Percentiles rank a stretch among this genome's conserved stretches.
Conservation (phyloP, 2,113 vertebrate genomes). For the Engystomops pustulosus region DNA sequence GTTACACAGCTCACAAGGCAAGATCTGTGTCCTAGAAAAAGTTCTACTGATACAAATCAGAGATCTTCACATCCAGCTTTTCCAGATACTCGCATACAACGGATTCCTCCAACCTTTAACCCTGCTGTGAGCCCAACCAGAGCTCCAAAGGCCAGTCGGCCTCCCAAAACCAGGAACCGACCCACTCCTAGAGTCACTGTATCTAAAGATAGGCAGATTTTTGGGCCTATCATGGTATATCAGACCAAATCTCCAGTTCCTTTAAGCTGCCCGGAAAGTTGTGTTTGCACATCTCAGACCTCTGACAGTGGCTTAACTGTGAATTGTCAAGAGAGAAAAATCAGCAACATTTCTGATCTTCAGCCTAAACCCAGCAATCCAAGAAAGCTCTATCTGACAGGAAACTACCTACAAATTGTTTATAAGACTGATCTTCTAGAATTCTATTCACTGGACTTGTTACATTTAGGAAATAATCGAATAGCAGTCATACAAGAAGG, state of each 20-base stretch:
- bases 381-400: constrained; percentile 97
- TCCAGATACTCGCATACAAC: constrained; percentile 82
- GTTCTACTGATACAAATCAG: constrained; percentile 78
- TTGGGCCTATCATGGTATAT: constrained; percentile 98
- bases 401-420: constrained; percentile 92
- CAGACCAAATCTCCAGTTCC: constrained; percentile 95
- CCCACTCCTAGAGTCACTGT: constrained; percentile 88
- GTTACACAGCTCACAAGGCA: constrained; percentile 95
- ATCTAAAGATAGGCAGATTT: constrained; percentile 92
- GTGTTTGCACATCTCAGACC: constrained; percentile 92
- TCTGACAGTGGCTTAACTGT: constrained; percentile 93
- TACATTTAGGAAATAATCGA: constrained; percentile 95
- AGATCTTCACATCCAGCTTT: constrained; percentile 75
- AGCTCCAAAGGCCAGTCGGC: constrained; percentile 87
- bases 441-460: constrained; percentile 90
- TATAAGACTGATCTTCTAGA: constrained; percentile 87
- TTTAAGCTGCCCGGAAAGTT: constrained; percentile 87
- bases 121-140: constrained; percentile 85
- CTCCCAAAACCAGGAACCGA: constrained; percentile 91
- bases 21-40: constrained; percentile 93
- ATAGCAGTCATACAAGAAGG: constrained; percentile 94
- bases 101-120: constrained; percentile 80
- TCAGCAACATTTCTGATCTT: constrained; percentile 91
- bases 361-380: constrained; percentile 91
- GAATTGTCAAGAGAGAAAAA: constrained; percentile 95